phyloP scores from a whole-genome alignment of 1,140 invertebrate genomes.

The Triops cancriformis region DNA sequence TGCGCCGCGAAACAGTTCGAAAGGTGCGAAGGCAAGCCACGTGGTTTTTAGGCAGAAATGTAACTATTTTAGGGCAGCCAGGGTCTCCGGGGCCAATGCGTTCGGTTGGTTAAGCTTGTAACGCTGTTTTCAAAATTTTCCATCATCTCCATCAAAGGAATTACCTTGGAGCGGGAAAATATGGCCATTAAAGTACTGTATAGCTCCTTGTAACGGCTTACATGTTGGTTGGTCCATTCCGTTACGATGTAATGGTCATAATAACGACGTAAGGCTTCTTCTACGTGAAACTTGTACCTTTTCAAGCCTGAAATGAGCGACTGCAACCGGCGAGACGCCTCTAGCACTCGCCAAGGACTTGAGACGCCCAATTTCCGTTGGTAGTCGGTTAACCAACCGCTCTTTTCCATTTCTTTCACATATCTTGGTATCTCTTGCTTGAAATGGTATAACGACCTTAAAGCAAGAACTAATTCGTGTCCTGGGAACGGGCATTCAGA shows the following conservation, averaged over 20 bases:
- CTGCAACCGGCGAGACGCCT: not conserved
- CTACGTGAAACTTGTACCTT: not conserved
- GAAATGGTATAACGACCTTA: not conserved
- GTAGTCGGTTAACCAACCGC: slow-evolving; percentile 17
- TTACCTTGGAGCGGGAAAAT: not conserved
- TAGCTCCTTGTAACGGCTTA: not conserved
- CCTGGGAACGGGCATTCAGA: not conserved
- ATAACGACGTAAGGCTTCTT: not conserved
- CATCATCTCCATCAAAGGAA: not conserved
- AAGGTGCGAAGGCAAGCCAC: too few species aligned
- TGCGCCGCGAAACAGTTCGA: too few species aligned
- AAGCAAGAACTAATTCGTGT: not conserved
- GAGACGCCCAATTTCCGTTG: not conserved
- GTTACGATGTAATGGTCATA: not conserved
- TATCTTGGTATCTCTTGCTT: not conserved
- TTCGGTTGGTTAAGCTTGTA: not conserved
- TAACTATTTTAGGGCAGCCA: not conserved
- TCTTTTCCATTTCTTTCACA: not conserved
- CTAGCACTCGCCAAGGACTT: not conserved
- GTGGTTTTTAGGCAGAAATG: too few species aligned
- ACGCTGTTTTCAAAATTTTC: not conserved
- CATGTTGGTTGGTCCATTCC: slow-evolving; percentile 8
- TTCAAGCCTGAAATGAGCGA: not conserved
- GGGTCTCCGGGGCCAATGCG: not conserved
- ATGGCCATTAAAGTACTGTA: not conserved